Percentiles rank a stretch among this genome's conserved stretches.
These are phyloP conservation scores for Tolypeutes matacus DNA, from an alignment of 2,797 vertebrate species.

Conservation along the genomic window DNA sequence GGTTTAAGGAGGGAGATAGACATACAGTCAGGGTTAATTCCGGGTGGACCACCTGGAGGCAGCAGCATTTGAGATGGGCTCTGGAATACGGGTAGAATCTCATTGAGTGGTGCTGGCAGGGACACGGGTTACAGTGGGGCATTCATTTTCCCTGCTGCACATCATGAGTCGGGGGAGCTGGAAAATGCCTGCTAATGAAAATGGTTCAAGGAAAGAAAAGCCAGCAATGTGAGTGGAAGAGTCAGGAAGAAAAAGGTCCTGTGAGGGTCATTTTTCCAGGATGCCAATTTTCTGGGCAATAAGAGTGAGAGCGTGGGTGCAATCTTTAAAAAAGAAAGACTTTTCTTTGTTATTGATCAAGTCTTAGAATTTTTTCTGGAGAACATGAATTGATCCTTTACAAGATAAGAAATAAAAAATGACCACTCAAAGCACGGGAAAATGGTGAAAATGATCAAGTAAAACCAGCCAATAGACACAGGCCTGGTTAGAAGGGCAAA, in stretches of 20 bases:
- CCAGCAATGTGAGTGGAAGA: background rate
- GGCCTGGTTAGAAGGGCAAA: background rate
- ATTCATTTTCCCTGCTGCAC: background rate
- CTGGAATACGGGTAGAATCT: background rate
- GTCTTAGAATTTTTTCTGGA: slow-evolving; percentile 1
- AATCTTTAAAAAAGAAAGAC: background rate
- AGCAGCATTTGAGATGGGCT: background rate
- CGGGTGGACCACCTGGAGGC: background rate
- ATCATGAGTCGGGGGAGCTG: background rate
- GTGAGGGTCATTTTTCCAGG: background rate
- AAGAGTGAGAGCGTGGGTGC: background rate
- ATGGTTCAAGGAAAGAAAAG: background rate
- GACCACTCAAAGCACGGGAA: background rate
- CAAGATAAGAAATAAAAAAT: slow-evolving; percentile 28
- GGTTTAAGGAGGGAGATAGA: background rate
- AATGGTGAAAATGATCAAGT: background rate
- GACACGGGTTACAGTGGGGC: background rate
- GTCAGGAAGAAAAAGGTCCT: background rate
- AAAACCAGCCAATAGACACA: background rate
- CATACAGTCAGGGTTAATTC: background rate
- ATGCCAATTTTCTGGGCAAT: background rate
- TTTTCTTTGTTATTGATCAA: background rate
- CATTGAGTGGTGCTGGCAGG: background rate
- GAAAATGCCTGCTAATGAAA: background rate
- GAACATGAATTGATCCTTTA: background rate